phyloP scores from a whole-genome alignment of 1,140 invertebrate genomes.

The Euwallacea similis region DNA sequence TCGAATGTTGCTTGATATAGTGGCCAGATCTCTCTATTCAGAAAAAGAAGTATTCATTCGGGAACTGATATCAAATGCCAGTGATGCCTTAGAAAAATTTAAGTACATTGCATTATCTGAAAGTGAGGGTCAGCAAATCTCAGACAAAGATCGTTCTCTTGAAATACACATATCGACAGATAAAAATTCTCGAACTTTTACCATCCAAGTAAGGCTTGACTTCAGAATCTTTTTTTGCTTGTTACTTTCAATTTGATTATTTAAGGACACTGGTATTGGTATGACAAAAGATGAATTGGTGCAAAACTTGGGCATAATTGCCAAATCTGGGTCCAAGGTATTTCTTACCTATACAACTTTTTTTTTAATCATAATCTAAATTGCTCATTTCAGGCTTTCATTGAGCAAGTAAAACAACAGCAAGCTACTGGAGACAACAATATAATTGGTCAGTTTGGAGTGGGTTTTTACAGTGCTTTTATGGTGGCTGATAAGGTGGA shows the following conservation, averaged over 20 bases:
- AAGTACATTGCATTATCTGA: slow-evolving; percentile 67
- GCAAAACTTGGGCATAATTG: slow-evolving; percentile 92
- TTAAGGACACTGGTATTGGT: slow-evolving; percentile 86
- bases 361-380: too few relatives aligned
- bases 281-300: slow-evolving; percentile 93
- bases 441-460: slow-evolving; percentile 98
- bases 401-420: slow-evolving; percentile 81
- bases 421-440: slow-evolving; percentile 64
- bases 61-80: slow-evolving; percentile 95
- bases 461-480: slow-evolving; percentile 96
- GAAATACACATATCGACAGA: slow-evolving; percentile 91
- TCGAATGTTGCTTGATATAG: slow-evolving; percentile 92
- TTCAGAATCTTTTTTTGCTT: not conserved
- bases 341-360: not conserved
- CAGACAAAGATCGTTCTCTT: slow-evolving; percentile 62
- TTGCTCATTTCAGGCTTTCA: slow-evolving; percentile 64
- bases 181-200: slow-evolving; percentile 82
- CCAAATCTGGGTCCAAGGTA: slow-evolving; percentile 92
- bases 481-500: slow-evolving; percentile 96
- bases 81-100: slow-evolving; percentile 95
- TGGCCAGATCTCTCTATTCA: slow-evolving; percentile 95
- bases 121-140: slow-evolving; percentile 45
- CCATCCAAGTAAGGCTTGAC: slow-evolving; percentile 69
- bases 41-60: slow-evolving; percentile 97
- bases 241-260: slow-evolving; percentile 26